Base-by-base conservation (phyloP, 2,113 vertebrate species). In the Neogale vison region DNA sequence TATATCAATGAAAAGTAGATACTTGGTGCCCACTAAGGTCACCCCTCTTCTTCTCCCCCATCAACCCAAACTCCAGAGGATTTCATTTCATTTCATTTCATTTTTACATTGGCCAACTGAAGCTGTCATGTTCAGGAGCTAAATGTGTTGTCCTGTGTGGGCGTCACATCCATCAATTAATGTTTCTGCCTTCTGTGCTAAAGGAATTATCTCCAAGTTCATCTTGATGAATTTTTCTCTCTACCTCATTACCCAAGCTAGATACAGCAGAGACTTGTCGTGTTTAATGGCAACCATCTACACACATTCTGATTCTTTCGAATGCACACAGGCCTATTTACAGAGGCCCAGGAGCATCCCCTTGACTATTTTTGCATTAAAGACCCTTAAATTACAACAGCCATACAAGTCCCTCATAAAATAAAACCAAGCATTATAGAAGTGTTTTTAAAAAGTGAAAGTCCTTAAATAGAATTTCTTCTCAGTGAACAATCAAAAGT, bases 211-310 rank as follows among this genome's bases (percentile, higher is more conserved):
- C 95, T 97, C 90, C 90, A 94, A 96, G 96, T 86, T 89, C 95
- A 96, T 98, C 93, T 85, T 97, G 97, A 96, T 98, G 95, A 95
- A 95, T 96, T 97, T 97, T 90, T 95, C 88, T 97, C 87, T 95
- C 93, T 96, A 97, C 91, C 89, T 97, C 97, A 96, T 97, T 96
- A 98, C 81, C 92, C 95, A 86, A 39, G 96, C 95, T 86, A 65
- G 88, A 90, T 59, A 77, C 83, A 80, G 87, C 90, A 94, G 93
- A 96, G 93, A 92, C 88, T 71, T 94, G 67, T 93, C 84, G 76
- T 92, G 96, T 96, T 98, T 97, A 94, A 94, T 91, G 93, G 84
- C 6, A 3, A 50, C 93, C 57, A 15, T 71, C 87, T 31, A 83
- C 55, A 95, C 79, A 90, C 57, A 76, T 92, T 90, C 74, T 34